Evolutionary conservation across 2,797 vertebrate species (phyloP), one percentile per base, ranked within the genome.

Genomic region (Labeo calbasu): DNA sequence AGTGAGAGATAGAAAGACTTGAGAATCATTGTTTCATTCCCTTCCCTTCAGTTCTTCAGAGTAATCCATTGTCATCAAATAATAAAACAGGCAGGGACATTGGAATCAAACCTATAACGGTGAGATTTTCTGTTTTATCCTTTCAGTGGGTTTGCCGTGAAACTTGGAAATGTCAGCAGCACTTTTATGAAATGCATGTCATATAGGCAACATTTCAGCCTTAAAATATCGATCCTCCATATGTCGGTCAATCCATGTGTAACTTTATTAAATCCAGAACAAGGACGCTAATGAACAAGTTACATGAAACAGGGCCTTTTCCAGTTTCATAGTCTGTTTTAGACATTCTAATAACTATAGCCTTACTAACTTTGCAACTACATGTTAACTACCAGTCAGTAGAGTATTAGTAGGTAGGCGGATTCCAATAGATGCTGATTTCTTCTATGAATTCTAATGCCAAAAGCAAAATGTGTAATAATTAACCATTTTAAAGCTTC

Each of bases 21-120:
- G 65, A 89, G 81, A 79, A 85, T 86, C 84, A 40, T 9, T 76
- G 82, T 89, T 78, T 90, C 78, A 85, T 83, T 86, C 79, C 21
- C 28, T 59, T 86, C 80, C 84, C 70, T 79, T 87, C 89, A 88
- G 84, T 87, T 87, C 66, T 72, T 82, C 77, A 50, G 53, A 83
- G 75, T 81, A 88, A 90, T 89, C 85, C 55, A 43, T 81, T 90
- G 85, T 86, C 65, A 84, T 87, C 84, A 88, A 72, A 81, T 86
- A 66, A 86, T 88, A 85, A 90, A 90, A 88, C 78, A 77, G 71
- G 55, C n/a, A 61, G 50, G 61, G 79, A 81, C 68, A 76, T 57
- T 77, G 81, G 77, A 89, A 87, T 82, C 63, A 81, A 88, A 82
- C 79, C 50, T 85, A 79, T 79, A 63, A 57, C 69, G 32, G 46